phyloP scores from a whole-genome alignment of 2,113 vertebrate species.

The Himantopus leucocephalus region DNA sequence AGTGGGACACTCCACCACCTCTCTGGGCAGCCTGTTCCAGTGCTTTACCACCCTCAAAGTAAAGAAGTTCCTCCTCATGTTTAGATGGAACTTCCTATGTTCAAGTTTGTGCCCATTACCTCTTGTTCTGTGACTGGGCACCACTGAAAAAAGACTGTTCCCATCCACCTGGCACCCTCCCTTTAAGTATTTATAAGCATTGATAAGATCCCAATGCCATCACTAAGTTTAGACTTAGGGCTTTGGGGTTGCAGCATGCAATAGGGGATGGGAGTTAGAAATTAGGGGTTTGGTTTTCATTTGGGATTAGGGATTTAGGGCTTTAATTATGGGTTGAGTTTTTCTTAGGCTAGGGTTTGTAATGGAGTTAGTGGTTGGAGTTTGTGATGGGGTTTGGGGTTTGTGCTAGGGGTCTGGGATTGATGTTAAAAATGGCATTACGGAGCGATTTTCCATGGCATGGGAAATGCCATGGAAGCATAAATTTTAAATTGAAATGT shows the following conservation, averaged over 20 bases:
- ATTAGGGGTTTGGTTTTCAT: neutral
- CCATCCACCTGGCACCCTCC: too few species aligned
- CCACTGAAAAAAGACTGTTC: too few species aligned
- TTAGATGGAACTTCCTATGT: too few species aligned
- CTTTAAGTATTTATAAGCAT: too few species aligned
- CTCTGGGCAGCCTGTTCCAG: too few species aligned
- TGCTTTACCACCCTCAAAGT: too few species aligned
- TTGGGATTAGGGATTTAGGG: neutral
- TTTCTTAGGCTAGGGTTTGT: neutral
- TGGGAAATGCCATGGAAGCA: neutral
- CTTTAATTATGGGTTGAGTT: neutral
- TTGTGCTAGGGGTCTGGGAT: neutral
- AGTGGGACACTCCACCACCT: too few species aligned
- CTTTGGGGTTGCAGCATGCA: neutral
- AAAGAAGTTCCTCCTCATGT: too few species aligned
- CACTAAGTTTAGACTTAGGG: neutral
- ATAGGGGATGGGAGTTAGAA: neutral
- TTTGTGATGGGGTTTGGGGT: neutral
- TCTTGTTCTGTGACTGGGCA: too few species aligned
- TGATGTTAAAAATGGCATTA: neutral
- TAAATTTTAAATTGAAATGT: neutral
- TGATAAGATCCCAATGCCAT: too few species aligned
- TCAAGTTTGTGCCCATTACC: too few species aligned
- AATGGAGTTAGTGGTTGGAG: neutral
- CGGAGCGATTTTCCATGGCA: neutral